phyloP scores from a whole-genome alignment of 1,140 invertebrate species.

The Brachionus koreanus region DNA sequence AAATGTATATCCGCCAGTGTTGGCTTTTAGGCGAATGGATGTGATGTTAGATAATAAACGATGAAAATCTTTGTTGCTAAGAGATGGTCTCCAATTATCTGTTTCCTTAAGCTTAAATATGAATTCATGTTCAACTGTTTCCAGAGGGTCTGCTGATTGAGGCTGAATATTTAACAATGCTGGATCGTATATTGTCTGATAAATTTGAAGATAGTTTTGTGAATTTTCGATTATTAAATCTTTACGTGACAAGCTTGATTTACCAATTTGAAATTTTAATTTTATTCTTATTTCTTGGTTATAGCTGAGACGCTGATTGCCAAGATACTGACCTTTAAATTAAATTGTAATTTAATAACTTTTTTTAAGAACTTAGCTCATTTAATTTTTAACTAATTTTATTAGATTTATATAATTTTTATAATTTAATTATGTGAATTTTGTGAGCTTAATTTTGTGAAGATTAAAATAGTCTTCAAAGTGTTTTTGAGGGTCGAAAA shows the following conservation, averaged over 20 bases:
- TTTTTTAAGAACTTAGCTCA: not conserved
- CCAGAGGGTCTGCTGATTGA: not conserved
- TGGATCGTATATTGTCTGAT: constrained; percentile 19
- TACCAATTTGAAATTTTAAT: constrained; percentile 56
- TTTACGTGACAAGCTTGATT: not conserved
- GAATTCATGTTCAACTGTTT: constrained; percentile 22
- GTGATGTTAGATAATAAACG: constrained; percentile 39
- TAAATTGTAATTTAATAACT: not conserved
- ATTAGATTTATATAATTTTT: too few relatives aligned
- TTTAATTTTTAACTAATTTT: not conserved
- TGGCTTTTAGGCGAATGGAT: constrained; percentile 9
- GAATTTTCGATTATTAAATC: constrained; percentile 29
- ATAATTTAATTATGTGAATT: too few relatives aligned
- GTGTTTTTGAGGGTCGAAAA: too few relatives aligned
- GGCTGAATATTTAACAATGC: not conserved
- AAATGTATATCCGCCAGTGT: constrained; percentile 9
- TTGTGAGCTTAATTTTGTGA: too few relatives aligned
- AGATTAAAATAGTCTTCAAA: too few relatives aligned
- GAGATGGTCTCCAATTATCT: constrained; percentile 8
- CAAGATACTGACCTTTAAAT: constrained; percentile 71
- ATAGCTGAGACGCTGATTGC: constrained; percentile 87
- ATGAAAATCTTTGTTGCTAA: not conserved
- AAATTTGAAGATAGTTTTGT: constrained; percentile 22
- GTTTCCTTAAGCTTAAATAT: constrained; percentile 19
- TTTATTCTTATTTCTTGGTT: constrained; percentile 87